Conservation (phyloP, 1,140 invertebrate species). For the Cotesia typhae region DNA sequence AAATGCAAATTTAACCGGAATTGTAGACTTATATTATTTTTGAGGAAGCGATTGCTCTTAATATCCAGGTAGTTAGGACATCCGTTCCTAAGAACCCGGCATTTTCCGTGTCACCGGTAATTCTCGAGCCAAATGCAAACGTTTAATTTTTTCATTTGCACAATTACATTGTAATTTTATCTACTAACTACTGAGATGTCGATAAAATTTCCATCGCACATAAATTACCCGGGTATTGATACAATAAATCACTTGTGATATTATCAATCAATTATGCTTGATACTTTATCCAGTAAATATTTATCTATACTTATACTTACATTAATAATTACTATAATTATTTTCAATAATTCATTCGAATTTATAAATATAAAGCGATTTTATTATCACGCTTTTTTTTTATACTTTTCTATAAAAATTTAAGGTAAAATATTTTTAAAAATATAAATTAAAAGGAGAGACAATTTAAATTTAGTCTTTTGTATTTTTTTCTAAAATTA, state of each 20-base stretch:
- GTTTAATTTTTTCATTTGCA: no score
- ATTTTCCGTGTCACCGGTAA: neutral
- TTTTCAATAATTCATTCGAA: no score
- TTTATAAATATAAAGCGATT: no score
- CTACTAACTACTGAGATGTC: neutral
- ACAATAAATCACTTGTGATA: neutral
- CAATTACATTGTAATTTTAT: no score
- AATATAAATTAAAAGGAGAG: no score
- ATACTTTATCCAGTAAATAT: neutral
- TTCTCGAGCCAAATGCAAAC: neutral
- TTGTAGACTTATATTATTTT: neutral
- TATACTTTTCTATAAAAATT: no score
- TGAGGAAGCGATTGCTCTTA: neutral
- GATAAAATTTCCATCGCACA: neutral
- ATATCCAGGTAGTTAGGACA: slow-evolving; percentile 1
- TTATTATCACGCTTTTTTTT: no score
- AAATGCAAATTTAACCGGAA: slow-evolving; percentile 8
- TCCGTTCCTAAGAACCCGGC: neutral
- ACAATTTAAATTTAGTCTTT: no score
- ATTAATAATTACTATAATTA: no score
- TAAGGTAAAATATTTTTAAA: no score
- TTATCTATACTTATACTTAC: no score
- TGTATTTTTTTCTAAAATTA: no score
- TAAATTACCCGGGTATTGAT: neutral
- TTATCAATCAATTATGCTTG: neutral